Evolutionary conservation across 2,113 vertebrate genomes (phyloP), one percentile per base, ranked within the genome.

Genomic region (Platysternon megacephalum): DNA sequence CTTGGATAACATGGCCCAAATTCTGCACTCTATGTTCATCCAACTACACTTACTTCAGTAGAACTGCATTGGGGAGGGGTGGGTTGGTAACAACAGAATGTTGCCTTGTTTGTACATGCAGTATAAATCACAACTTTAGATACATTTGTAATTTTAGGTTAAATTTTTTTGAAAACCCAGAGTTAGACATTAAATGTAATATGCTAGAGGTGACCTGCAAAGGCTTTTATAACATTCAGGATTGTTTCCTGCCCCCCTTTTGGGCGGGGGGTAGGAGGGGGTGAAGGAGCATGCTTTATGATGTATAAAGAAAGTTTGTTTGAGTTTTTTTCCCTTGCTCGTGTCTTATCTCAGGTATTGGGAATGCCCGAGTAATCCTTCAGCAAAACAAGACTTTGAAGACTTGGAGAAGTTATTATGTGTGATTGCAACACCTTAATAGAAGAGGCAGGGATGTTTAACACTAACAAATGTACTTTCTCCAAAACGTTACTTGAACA

Each of bases 1-100:
- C 8, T 7, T 13, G 46, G 24, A 5, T 91, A 56, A 35, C 0
- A 0, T 68, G 32, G 74, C n/a, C 19, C 65, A 72, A n/a, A 39
- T 72, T 72, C 65, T 72, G 35, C 8, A 22, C 65, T 91, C 56
- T 51, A 46, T 42, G 21, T 78, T 12, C 39, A 8, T 12, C 56
- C 52, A 79, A 61, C 29, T 81, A 2, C 29, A 9, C 35, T 4
- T 55, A 28, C 84, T 93, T 93, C 6, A 8, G 72, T 51, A 5
- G 44, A 79, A 2, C 39, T 65, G 14, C 46, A 82, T 72, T 19
- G 17, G 35, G 16, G 4, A 39, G 35, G 35, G 32, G 35, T 35
- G 32, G 65, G 58, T 5, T 76, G 58, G 42, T 28, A 42, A 46
- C 42, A 76, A 28, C 42, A 76, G 24, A 35, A 0, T 12, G 14